Percentiles rank a stretch among this genome's conserved stretches.
These are phyloP conservation scores for Dermolepida albohirtum DNA, from an alignment of 2,888 invertebrate species.

Conservation along the genomic window DNA sequence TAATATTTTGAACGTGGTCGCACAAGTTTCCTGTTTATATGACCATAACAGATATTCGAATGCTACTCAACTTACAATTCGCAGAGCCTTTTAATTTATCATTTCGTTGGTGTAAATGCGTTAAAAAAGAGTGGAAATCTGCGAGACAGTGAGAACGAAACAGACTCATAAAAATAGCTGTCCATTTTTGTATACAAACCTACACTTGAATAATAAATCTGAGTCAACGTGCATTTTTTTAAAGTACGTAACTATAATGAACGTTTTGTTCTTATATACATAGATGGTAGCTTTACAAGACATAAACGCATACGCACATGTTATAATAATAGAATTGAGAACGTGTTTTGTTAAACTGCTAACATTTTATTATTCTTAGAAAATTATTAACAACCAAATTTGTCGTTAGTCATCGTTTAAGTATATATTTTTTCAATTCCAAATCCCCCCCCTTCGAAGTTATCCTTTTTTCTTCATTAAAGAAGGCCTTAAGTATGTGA, in stretches of 20 bases:
- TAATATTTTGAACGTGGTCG: slow-evolving; percentile 29
- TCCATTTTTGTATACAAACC: slow-evolving; percentile 31
- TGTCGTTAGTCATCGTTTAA: too few relatives aligned
- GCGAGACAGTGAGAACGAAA: slow-evolving; percentile 1
- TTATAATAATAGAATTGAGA: too few relatives aligned
- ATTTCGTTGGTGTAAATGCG: slow-evolving; percentile 4
- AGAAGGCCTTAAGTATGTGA: too few relatives aligned
- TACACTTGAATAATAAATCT: slow-evolving; percentile 27
- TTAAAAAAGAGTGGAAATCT: slow-evolving; percentile 6
- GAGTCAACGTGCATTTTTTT: slow-evolving; percentile 15
- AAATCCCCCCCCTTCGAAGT: too few relatives aligned
- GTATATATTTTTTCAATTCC: too few relatives aligned
- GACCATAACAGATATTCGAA: neutral
- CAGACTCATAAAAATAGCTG: slow-evolving; percentile 17
- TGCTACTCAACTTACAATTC: neutral
- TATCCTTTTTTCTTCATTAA: too few relatives aligned
- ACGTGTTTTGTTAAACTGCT: too few relatives aligned
- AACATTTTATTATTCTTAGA: too few relatives aligned
- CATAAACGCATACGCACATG: too few relatives aligned
- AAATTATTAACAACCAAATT: too few relatives aligned
- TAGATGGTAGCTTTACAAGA: too few relatives aligned
- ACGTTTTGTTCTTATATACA: neutral
- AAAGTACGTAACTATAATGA: neutral
- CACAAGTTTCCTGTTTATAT: slow-evolving; percentile 25
- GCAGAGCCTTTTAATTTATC: slow-evolving; percentile 20